Percentiles rank a stretch among this genome's conserved stretches.
Conservation (phyloP, 1,140 invertebrate genomes). For the Musca domestica region DNA sequence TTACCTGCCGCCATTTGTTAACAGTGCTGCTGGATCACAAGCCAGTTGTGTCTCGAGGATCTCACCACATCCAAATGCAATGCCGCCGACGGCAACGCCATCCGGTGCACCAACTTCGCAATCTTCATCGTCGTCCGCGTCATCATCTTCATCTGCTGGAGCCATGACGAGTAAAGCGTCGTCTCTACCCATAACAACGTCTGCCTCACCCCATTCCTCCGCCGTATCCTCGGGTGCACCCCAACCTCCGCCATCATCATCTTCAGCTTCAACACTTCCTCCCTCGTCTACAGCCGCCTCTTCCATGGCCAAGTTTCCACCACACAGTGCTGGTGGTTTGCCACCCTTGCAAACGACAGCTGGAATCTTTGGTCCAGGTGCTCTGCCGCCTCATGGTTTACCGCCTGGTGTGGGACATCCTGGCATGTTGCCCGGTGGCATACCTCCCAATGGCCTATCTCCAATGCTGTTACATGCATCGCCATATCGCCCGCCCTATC, state of each 20-base stretch:
- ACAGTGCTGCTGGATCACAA: slow-evolving; percentile 6
- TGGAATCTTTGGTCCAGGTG: slow-evolving; percentile 31
- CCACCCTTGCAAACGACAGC: slow-evolving; percentile 13
- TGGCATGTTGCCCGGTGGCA: slow-evolving; percentile 51
- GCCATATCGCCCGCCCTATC: slow-evolving; percentile 65
- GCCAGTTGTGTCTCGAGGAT: slow-evolving; percentile 13
- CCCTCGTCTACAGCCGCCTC: slow-evolving; percentile 10
- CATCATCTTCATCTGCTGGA: slow-evolving; percentile 2
- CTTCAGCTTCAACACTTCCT: background rate
- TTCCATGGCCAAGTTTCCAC: slow-evolving; percentile 21
- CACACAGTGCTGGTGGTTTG: slow-evolving; percentile 17
- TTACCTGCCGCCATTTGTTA: slow-evolving; percentile 18
- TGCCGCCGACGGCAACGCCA: slow-evolving; percentile 1
- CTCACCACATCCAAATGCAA: slow-evolving; percentile 24
- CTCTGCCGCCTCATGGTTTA: slow-evolving; percentile 37
- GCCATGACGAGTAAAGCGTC: background rate
- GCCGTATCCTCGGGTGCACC: background rate
- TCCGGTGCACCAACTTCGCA: background rate
- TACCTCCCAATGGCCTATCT: slow-evolving; percentile 51
- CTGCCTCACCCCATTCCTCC: slow-evolving; percentile 12
- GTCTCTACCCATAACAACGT: background rate
- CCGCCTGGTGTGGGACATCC: slow-evolving; percentile 49
- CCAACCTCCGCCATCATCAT: background rate
- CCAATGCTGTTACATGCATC: slow-evolving; percentile 62
- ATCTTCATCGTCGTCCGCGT: background rate